phyloP scores from a whole-genome alignment of 2,888 invertebrate genomes.

The Lepeophtheirus nordmannii region DNA sequence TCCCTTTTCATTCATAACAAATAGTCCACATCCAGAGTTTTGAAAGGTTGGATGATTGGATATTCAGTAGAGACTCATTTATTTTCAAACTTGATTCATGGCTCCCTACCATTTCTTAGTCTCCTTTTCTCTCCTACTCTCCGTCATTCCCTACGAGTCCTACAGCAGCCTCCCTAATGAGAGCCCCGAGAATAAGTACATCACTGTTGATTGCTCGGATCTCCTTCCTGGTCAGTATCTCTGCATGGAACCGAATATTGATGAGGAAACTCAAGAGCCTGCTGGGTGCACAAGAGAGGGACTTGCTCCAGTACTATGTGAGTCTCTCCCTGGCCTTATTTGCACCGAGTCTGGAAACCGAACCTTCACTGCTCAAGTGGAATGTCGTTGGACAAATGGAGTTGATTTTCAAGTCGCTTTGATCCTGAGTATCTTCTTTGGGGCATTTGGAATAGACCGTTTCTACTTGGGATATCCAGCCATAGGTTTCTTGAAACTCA shows the following conservation, averaged over 20 bases:
- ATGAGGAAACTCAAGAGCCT: conserved; percentile 73
- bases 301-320: conserved; percentile 42
- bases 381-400: conserved; percentile 84
- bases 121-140: too few species aligned
- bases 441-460: conserved; percentile 92
- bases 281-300: conserved; percentile 46
- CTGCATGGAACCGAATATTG: conserved; percentile 45
- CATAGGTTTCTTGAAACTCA: conserved; percentile 79
- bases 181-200: too few species aligned
- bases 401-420: conserved; percentile 82
- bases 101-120: too few species aligned
- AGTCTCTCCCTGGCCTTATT: conserved; percentile 59
- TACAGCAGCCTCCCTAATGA: too few species aligned
- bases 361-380: conserved; percentile 61
- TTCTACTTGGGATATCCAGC: conserved; percentile 98
- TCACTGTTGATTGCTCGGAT: not conserved
- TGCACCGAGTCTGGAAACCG: conserved; percentile 64
- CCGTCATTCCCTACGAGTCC: too few species aligned
- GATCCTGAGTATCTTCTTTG: conserved; percentile 82
- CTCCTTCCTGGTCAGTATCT: conserved; percentile 30
- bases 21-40: too few species aligned
- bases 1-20: too few species aligned
- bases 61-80: too few species aligned
- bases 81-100: too few species aligned
- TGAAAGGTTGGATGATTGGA: too few species aligned